phyloP scores from a whole-genome alignment of 2,888 invertebrate species.

The Drosophila anceps region DNA sequence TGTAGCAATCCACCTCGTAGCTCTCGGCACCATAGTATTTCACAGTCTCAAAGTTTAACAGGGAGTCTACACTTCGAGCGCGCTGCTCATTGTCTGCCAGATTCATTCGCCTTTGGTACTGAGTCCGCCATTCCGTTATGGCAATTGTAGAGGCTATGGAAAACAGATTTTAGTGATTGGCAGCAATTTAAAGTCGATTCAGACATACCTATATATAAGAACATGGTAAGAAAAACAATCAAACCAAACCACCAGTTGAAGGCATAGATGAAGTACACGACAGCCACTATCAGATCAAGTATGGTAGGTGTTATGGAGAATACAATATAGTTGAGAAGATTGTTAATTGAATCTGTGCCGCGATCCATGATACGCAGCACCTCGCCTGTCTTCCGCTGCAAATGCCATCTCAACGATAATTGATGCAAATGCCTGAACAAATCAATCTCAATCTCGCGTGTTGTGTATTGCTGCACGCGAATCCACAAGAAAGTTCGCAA shows the following conservation, averaged over 20 bases:
- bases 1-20: conserved; percentile 95
- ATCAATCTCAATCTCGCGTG: conserved; percentile 94
- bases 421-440: conserved; percentile 95
- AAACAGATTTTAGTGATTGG: background rate
- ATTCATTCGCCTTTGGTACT: conserved; percentile 97
- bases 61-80: conserved; percentile 96
- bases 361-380: conserved; percentile 98
- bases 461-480: conserved; percentile 97
- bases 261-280: conserved; percentile 93
- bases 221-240: conserved; percentile 97
- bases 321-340: conserved; percentile 94
- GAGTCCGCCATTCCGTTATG: conserved; percentile 99
- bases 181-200: background rate
- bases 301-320: conserved; percentile 98
- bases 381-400: conserved; percentile 98
- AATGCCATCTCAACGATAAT: conserved; percentile 97
- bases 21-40: conserved; percentile 98
- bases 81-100: conserved; percentile 96
- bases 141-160: conserved; percentile 89
- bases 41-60: conserved; percentile 99
- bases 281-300: conserved; percentile 95
- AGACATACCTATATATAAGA: conserved; percentile 94
- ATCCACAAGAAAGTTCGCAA: conserved; percentile 97
- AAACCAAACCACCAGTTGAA: conserved; percentile 98
- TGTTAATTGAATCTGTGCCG: conserved; percentile 98